Base-by-base conservation (phyloP, 2,113 vertebrate genomes). In the Xiphorhynchus elegans region DNA sequence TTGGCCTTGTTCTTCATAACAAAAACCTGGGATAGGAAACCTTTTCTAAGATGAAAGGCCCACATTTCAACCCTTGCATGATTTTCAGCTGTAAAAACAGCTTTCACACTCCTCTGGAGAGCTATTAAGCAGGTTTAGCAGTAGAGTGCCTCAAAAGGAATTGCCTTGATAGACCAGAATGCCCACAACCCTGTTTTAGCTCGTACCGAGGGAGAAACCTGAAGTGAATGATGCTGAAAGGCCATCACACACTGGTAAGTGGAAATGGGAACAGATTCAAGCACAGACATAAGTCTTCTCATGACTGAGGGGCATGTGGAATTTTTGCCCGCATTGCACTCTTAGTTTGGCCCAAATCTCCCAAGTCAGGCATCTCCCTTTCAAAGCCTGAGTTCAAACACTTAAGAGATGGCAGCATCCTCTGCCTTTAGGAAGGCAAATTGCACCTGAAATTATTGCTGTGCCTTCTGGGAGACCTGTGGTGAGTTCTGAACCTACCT, bases 11-110 rank as follows among this genome's bases (percentile, higher is more conserved):
- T 82, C 46, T 90, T 90, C 72, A 39, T 59, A 89, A 74, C 13
- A 83, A 92, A 92, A 96, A 59, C 35, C 12, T 56, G 23, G 11
- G 16, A 23, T 80, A 74, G 39, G 55, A 55, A 92, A 39, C 33
- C 29, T 50, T 13, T 46, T 77, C 37, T 81, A 44, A 70, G 83
- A 63, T 42, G 42, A 90, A 86, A 90, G 64, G 39, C 10, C 11
- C 2, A 0, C 24, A 56, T 73, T 90, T 90, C 72, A 88, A 56
- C 11, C 18, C 8, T 4, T 84, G 29, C 60, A 68, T 21, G 0
- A 0, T 33, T 59, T 70, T 84, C 94, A 95, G 80, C 84, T 94
- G 84, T 84, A 89, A 87, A 92, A 95, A 87, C 69, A 95, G 28
- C 37, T 73, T 87, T 87, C 44, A n/a, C 3, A 4, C 47, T 52